Percentiles rank a stretch among this genome's conserved stretches.
Conservation (phyloP, 1,140 invertebrate genomes). For the Heliconius hewitsoni region DNA sequence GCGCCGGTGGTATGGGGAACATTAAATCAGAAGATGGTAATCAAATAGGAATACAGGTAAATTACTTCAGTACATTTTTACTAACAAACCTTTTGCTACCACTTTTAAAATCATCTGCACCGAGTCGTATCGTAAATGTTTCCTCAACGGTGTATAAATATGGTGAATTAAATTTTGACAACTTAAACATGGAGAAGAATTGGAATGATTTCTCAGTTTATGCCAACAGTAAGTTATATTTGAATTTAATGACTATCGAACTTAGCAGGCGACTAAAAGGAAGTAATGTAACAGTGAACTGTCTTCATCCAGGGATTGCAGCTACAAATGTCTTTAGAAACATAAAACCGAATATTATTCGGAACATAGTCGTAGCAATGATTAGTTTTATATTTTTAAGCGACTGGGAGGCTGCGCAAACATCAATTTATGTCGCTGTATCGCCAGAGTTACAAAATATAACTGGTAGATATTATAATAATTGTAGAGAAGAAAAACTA, state of each 20-base stretch:
- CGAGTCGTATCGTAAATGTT: constrained; percentile 91
- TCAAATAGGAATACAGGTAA: constrained; percentile 91
- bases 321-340: constrained; percentile 45
- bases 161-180: constrained; percentile 87
- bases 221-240: constrained; percentile 89
- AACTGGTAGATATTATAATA: constrained; percentile 62
- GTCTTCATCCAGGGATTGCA: constrained; percentile 87
- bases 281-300: constrained; percentile 89
- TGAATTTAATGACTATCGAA: constrained; percentile 91
- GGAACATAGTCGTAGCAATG: constrained; percentile 31
- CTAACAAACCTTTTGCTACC: constrained; percentile 87
- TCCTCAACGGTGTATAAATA: constrained; percentile 88
- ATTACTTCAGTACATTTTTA: constrained; percentile 93
- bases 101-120: constrained; percentile 87
- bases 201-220: constrained; percentile 24
- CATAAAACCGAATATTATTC: constrained; percentile 19
- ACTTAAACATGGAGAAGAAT: constrained; percentile 84
- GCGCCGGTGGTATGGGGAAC: constrained; percentile 56
- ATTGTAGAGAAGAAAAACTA: constrained; percentile 3
- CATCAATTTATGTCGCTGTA: constrained; percentile 81
- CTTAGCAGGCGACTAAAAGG: constrained; percentile 87
- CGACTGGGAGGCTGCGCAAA: constrained; percentile 81
- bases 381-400: constrained; percentile 38
- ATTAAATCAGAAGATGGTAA: constrained; percentile 87
- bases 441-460: constrained; percentile 79